Evolutionary conservation across 1,140 invertebrate genomes (phyloP).

Genomic region (Araneus ventricosus): DNA sequence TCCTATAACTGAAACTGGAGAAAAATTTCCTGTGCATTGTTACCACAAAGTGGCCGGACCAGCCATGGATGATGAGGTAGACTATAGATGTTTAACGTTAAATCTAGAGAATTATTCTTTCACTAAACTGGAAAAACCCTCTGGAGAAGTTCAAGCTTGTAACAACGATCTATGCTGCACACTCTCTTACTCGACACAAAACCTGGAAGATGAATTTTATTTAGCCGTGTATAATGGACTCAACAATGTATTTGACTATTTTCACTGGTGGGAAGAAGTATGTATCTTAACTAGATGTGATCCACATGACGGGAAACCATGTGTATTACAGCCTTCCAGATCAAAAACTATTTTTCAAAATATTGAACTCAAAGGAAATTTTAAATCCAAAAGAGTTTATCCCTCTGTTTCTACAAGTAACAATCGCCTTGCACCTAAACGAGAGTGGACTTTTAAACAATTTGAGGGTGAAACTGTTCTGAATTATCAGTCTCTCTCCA

Average conservation of each 20-base stretch:
- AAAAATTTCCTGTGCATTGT: constrained; percentile 25
- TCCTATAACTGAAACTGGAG: constrained; percentile 12
- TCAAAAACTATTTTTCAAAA: constrained; percentile 54
- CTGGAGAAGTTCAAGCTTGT: constrained; percentile 37
- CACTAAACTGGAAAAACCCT: neutral
- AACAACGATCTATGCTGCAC: constrained; percentile 68
- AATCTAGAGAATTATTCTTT: constrained; percentile 36
- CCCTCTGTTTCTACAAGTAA: constrained; percentile 33
- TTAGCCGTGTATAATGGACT: constrained; percentile 52
- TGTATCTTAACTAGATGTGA: constrained; percentile 70
- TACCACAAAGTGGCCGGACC: neutral
- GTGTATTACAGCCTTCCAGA: neutral
- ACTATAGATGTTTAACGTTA: constrained; percentile 24
- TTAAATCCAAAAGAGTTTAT: constrained; percentile 48
- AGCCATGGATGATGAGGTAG: neutral
- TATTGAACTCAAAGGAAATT: constrained; percentile 29
- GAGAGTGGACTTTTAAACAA: neutral
- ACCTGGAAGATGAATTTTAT: constrained; percentile 46
- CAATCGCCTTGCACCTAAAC: neutral
- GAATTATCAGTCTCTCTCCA: neutral
- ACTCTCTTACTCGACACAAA: constrained; percentile 36
- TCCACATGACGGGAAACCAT: constrained; percentile 27
- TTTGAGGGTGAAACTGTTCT: neutral
- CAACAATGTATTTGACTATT: constrained; percentile 29
- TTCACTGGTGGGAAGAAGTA: constrained; percentile 69